A percentile compares a stretch with the other conserved stretches of the same genome.
These are phyloP conservation scores for Hypsibius dujardini DNA, from an alignment of 1,140 invertebrate genomes.

Conservation along the genomic window DNA sequence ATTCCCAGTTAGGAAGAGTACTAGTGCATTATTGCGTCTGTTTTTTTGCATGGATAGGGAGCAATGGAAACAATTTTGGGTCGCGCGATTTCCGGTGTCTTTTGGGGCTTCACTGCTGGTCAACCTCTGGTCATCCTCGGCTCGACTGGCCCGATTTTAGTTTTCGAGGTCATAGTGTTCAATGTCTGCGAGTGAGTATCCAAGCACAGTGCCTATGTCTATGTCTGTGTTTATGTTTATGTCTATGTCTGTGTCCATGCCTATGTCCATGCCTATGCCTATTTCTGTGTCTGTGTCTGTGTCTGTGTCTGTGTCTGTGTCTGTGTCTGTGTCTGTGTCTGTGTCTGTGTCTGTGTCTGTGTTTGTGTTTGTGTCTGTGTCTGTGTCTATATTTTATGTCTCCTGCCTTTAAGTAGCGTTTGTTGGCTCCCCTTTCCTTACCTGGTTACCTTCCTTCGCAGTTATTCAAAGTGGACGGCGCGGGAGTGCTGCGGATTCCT, in stretches of 20 bases:
- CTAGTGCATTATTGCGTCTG: constrained; percentile 1
- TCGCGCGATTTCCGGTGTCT: constrained; percentile 32
- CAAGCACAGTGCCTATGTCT: too few relatives aligned
- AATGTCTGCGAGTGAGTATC: constrained; percentile 29
- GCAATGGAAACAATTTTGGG: constrained; percentile 35
- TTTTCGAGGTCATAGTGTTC: constrained; percentile 35
- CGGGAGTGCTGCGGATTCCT: constrained; percentile 31
- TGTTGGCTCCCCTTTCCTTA: too few relatives aligned
- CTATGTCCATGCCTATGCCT: too few relatives aligned
- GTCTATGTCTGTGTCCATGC: too few relatives aligned
- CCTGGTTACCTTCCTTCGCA: not conserved
- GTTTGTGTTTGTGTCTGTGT: too few relatives aligned
- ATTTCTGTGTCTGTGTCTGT: too few relatives aligned
- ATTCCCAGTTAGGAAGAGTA: not conserved
- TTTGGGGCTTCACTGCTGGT: constrained; percentile 35
- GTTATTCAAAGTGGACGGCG: constrained; percentile 17
- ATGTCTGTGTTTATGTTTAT: too few relatives aligned
- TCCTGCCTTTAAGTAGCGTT: too few relatives aligned
- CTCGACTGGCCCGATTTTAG: constrained; percentile 35
- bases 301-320: too few relatives aligned
- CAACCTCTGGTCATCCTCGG: constrained; percentile 37
- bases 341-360: too few relatives aligned
- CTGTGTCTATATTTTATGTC: too few relatives aligned
- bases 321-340: too few relatives aligned
- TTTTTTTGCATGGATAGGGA: constrained; percentile 24